These are phyloP conservation scores for Ditylenchus dipsaci DNA, from an alignment of 1,140 invertebrate species.

Conservation along the genomic window DNA sequence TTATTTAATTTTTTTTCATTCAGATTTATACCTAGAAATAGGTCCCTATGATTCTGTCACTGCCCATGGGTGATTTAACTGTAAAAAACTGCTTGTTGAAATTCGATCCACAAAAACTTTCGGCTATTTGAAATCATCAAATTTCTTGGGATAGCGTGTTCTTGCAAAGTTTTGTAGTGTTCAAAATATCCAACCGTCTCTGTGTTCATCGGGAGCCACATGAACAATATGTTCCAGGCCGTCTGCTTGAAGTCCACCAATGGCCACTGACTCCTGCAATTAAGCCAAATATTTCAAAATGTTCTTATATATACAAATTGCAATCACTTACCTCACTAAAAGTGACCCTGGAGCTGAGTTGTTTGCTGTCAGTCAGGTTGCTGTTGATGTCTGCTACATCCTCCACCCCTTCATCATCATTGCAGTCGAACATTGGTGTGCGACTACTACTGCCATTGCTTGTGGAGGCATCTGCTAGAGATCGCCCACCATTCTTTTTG, in stretches of 20 bases:
- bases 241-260: too few relatives aligned
- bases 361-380: conserved; percentile 5
- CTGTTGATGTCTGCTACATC: too few relatives aligned
- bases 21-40: too few relatives aligned
- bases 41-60: too few relatives aligned
- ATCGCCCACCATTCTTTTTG: neutral
- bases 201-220: conserved; percentile 1
- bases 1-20: too few relatives aligned
- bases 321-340: conserved; percentile 31
- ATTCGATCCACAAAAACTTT: too few relatives aligned
- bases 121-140: too few relatives aligned
- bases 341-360: conserved; percentile 44
- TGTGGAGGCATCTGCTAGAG: too few relatives aligned
- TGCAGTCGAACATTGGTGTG: neutral
- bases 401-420: conserved; percentile 2
- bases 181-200: neutral
- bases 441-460: neutral
- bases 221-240: conserved; percentile 10
- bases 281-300: neutral
- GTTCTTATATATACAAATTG: neutral
- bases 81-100: too few relatives aligned
- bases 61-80: too few relatives aligned
- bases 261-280: neutral
- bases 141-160: too few relatives aligned
- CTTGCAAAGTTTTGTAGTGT: too few relatives aligned